Evolutionary conservation across 1,140 invertebrate species (phyloP), one percentile per base, ranked within the genome.

Genomic region (Brachionus asplanchnoidis): DNA sequence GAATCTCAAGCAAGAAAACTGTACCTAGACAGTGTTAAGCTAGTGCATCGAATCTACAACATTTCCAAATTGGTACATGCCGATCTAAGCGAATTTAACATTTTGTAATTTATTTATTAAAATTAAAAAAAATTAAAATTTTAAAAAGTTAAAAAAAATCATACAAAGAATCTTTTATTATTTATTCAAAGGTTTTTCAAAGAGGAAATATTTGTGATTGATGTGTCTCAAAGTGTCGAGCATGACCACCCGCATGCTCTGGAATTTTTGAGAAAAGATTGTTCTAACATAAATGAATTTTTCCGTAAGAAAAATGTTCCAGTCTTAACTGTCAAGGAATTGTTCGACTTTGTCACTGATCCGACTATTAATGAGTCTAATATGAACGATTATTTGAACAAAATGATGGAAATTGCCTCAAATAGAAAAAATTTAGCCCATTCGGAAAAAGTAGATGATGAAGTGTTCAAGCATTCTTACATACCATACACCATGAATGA

Each of bases 191-290:
- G 70, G 17, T 91, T 95, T 87, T 93, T 95, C 87, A 92, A 95
- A 87, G 94, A 94, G 0, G 92, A 94, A 87, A 89, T 96, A 17
- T 94, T 94, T 84, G 93, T 98, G 28, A 99, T 99, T 87, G 97
- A 99, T 91, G 97, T 99, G 0, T 98, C 96, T 0, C 97, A 99
- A 89, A 94, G 96, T 2, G 97, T 99, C 0, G 97, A 99, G 90
- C 96, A 98, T 88, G 96, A 99, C 89, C 96, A 99, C 92, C 96
- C 96, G 0, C 93, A 95, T 91, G 95, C 97, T 0, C 92, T 97
- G 68, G 94, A 97, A 85, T 99, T 99, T 89, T 91, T 99, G 23
- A 91, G 95, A 83, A 97, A 95, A 89, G 97, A 99, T 91, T 96
- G 96, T 88, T 94, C 93, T 46, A 99, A 99, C 90, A 93, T 98